A percentile compares a stretch with the other conserved stretches of the same genome.
Evolutionary conservation across 2,113 vertebrate species (phyloP).

Genomic region (Anser cygnoides): DNA sequence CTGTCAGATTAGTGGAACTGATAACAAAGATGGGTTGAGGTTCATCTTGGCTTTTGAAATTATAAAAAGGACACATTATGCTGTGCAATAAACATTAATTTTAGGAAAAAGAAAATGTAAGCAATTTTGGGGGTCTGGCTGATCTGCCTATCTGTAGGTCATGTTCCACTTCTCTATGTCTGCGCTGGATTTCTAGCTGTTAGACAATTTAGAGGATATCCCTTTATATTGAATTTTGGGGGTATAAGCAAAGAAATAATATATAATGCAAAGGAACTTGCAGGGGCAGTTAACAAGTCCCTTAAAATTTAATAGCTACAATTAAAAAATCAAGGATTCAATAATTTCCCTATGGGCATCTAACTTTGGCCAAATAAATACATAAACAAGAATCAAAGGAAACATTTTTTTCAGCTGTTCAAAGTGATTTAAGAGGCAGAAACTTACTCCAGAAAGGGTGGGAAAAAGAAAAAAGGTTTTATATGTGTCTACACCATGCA

Average conservation of each 20-base stretch:
- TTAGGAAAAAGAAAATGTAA: not conserved
- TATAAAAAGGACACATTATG: not conserved
- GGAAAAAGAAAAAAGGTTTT: not conserved
- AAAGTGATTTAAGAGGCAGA: conserved; percentile 1
- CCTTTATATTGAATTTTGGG: not conserved
- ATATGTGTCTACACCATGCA: not conserved
- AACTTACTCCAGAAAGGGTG: not conserved
- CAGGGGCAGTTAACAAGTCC: not conserved
- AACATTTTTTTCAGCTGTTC: not conserved
- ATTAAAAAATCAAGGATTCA: not conserved
- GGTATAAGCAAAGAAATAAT: not conserved
- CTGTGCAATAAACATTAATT: not conserved
- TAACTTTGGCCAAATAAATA: not conserved
- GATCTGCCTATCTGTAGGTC: not conserved
- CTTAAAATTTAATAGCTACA: not conserved
- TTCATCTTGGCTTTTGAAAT: not conserved
- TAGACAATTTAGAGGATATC: not conserved
- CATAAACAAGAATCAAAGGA: not conserved
- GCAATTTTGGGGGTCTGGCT: not conserved
- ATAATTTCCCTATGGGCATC: not conserved
- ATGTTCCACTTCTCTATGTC: not conserved
- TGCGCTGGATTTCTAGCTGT: not conserved
- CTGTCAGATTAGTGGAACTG: not conserved
- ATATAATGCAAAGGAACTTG: not conserved
- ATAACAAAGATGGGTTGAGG: not conserved